A percentile compares a stretch with the other conserved stretches of the same genome.
phyloP scores from a whole-genome alignment of 2,888 invertebrate species.

The Nyleta sp. region DNA sequence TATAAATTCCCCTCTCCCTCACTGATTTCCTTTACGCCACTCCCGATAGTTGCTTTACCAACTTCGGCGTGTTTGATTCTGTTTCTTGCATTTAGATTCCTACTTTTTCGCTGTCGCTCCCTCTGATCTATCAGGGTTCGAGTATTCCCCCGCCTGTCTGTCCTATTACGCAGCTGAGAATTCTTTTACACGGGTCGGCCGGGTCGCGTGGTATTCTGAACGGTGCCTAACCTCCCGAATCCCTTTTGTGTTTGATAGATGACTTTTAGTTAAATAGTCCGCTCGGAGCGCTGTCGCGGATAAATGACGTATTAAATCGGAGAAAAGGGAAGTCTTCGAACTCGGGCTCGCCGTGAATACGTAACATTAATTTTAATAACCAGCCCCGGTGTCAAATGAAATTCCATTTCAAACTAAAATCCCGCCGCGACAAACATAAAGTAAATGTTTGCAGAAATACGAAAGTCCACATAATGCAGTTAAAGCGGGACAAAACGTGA shows the following conservation, averaged over 20 bases:
- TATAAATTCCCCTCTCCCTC: not conserved
- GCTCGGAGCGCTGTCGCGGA: not conserved
- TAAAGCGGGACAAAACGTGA: constrained; percentile 28
- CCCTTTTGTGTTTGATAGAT: constrained; percentile 24
- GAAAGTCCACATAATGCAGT: constrained; percentile 18
- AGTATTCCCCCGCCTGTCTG: constrained; percentile 7
- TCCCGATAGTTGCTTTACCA: constrained; percentile 11
- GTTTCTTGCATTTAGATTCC: constrained; percentile 31
- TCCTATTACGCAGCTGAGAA: constrained; percentile 22
- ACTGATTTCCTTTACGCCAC: constrained; percentile 5
- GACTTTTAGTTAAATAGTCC: constrained; percentile 15
- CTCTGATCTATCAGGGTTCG: constrained; percentile 5
- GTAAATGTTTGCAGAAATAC: constrained; percentile 34
- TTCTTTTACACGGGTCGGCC: constrained; percentile 22
- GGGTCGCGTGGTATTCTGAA: not conserved
- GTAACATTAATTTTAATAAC: constrained; percentile 13
- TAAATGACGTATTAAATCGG: constrained; percentile 9
- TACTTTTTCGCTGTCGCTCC: constrained; percentile 8
- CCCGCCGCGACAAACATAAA: constrained; percentile 11
- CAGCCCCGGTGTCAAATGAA: constrained; percentile 8
- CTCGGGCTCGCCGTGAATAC: not conserved
- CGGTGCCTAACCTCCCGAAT: constrained; percentile 1
- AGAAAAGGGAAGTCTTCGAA: not conserved
- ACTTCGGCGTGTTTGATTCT: constrained; percentile 24
- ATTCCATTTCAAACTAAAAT: constrained; percentile 17